Evolutionary conservation across 2,888 invertebrate species (phyloP).

Genomic region (Pantelozetes paolii): DNA sequence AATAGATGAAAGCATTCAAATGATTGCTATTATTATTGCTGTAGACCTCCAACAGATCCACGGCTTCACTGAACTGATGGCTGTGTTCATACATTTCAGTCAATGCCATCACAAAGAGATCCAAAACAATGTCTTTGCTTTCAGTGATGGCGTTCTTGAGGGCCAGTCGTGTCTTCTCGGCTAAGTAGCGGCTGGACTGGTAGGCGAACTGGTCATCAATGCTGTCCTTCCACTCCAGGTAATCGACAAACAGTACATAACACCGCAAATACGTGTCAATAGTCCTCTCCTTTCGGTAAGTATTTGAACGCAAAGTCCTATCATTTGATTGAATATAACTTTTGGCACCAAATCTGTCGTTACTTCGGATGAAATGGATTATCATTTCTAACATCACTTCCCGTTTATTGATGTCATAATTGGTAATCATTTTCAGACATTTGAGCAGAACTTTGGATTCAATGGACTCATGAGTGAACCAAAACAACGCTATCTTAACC

Average conservation of each 20-base stretch:
- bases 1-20: slow-evolving; percentile 17
- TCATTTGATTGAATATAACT: neutral
- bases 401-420: slow-evolving; percentile 4
- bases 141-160: slow-evolving; percentile 3
- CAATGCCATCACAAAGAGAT: neutral
- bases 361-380: neutral
- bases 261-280: neutral
- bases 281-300: neutral
- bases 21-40: neutral
- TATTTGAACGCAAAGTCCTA: neutral
- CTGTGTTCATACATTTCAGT: neutral
- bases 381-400: slow-evolving; percentile 27
- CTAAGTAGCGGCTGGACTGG: neutral
- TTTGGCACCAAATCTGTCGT: slow-evolving; percentile 3
- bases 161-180: slow-evolving; percentile 9
- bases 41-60: neutral
- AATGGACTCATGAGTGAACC: neutral
- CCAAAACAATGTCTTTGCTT: neutral
- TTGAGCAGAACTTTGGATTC: neutral
- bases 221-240: slow-evolving; percentile 1
- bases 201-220: neutral
- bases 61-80: slow-evolving; percentile 7
- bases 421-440: neutral
- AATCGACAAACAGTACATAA: slow-evolving; percentile 2
- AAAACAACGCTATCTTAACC: neutral